Conservation (phyloP, 1,140 invertebrate species). For the Atopsyche davidsoni region DNA sequence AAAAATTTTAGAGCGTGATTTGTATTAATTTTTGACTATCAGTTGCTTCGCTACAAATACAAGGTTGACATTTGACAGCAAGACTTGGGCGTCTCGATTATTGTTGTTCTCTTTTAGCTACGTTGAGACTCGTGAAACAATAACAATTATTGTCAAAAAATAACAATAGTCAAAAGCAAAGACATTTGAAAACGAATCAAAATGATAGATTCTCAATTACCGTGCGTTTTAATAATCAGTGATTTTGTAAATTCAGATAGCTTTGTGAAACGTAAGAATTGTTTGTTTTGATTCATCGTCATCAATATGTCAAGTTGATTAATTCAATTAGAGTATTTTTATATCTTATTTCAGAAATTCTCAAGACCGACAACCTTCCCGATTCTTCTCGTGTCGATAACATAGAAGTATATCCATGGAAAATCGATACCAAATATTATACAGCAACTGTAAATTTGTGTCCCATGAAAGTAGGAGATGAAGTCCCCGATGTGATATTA, state of each 20-base stretch:
- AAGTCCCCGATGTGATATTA: conserved; percentile 30
- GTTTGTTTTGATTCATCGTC: no score
- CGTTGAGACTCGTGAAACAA: no score
- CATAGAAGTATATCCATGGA: conserved; percentile 33
- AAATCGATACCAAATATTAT: conserved; percentile 44
- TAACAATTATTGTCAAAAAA: no score
- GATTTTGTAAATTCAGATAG: conserved; percentile 20
- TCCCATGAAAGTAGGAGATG: conserved; percentile 32
- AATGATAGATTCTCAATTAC: conserved; percentile 24
- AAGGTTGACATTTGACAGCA: no score
- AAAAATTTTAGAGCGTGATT: no score
- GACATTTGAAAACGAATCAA: no score
- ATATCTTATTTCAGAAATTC: conserved; percentile 22
- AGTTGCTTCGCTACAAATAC: no score
- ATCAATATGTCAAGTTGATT: conserved; percentile 3
- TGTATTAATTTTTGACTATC: no score
- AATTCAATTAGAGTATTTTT: neutral
- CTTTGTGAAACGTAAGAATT: conserved; percentile 21
- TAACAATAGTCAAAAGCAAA: no score
- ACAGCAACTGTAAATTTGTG: conserved; percentile 36
- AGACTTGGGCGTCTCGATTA: no score
- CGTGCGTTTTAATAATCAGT: conserved; percentile 25
- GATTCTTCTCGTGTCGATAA: conserved; percentile 4
- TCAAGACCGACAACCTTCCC: conserved; percentile 16
- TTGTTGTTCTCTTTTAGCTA: no score